Base-by-base conservation (phyloP, 2,888 invertebrate species). In the Nephrocerus scutellatus region DNA sequence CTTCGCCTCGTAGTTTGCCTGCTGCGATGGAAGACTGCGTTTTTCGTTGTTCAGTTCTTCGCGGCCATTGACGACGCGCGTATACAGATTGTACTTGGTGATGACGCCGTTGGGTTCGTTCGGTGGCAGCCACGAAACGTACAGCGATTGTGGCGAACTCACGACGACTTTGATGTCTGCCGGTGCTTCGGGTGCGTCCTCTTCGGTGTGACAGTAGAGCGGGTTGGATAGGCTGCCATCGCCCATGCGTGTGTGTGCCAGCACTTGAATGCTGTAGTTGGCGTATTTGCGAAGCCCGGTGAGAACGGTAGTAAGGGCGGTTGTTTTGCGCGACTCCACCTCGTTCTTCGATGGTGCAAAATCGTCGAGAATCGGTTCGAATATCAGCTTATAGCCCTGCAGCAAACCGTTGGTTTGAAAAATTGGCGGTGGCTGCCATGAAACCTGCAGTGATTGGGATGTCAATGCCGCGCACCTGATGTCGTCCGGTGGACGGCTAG, bases 181-280 rank as follows among this genome's bases (percentile, higher is more conserved):
- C 2, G 88, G 88, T 26, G 81, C 75, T 41, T 82, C 84, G 8
- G 88, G 87, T 30, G 82, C 87, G 66, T 87, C 86, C 70, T 86
- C 84, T 53, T 82, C 80, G 3, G 86, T 87, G 54, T 77, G 77
- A 55, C 86, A 84, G 60, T 75, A 82, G 22, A 79, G 72, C 1
- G 82, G 74, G 44, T 74, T 69, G 22, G 83, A 80, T 40, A 79
- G 65, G 5, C 77, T 74, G 3, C 86, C 86, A 57, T 85, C 84
- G 1, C 87, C 87, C 54, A 83, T 79, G 58, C 83, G 74, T 0
- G 86, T 87, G 62, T 75, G 84, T 1, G 86, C 84, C 54, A 84
- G 60, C 8, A 87, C 82, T 68, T 84, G 83, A 43, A 87, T 73
- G 58, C 84, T 85, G 65, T 87, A 87, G 66, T 87, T 88, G 21